These are phyloP conservation scores for Rhea americana DNA, from an alignment of 2,113 vertebrate species.

Conservation along the genomic window DNA sequence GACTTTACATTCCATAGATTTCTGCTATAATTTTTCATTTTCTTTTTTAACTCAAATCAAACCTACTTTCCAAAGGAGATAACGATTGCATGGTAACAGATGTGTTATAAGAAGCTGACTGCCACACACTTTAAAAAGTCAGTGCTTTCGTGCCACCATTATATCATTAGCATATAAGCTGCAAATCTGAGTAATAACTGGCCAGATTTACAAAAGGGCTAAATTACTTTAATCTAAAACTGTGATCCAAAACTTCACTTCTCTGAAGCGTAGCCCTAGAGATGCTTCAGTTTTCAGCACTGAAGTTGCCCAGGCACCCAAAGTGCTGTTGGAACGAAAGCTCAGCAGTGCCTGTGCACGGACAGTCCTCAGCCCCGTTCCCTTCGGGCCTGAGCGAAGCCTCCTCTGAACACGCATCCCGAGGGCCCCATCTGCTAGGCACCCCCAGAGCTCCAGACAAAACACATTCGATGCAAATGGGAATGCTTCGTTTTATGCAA, in stretches of 20 bases:
- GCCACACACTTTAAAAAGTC: background rate
- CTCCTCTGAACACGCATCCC: background rate
- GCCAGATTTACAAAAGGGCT: background rate
- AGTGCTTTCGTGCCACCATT: background rate
- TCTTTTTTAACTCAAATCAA: background rate
- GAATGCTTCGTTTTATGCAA: accelerated
- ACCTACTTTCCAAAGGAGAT: background rate
- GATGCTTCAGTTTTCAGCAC: background rate
- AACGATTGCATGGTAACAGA: background rate
- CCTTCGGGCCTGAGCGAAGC: background rate
- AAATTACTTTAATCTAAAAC: background rate
- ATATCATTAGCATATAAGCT: background rate
- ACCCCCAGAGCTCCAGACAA: background rate
- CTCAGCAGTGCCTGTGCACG: background rate
- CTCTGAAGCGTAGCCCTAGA: background rate
- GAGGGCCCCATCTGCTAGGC: accelerated
- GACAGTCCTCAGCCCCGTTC: background rate
- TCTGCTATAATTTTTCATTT: background rate
- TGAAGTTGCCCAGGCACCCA: background rate
- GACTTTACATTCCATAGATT: background rate
- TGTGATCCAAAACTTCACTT: background rate
- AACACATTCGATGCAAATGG: background rate
- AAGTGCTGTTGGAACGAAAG: background rate
- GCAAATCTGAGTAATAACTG: background rate
- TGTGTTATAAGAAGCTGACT: background rate